Percentiles rank a stretch among this genome's conserved stretches.
Evolutionary conservation across 2,113 vertebrate genomes (phyloP).

Genomic region (cat (Felis catus)): DNA sequence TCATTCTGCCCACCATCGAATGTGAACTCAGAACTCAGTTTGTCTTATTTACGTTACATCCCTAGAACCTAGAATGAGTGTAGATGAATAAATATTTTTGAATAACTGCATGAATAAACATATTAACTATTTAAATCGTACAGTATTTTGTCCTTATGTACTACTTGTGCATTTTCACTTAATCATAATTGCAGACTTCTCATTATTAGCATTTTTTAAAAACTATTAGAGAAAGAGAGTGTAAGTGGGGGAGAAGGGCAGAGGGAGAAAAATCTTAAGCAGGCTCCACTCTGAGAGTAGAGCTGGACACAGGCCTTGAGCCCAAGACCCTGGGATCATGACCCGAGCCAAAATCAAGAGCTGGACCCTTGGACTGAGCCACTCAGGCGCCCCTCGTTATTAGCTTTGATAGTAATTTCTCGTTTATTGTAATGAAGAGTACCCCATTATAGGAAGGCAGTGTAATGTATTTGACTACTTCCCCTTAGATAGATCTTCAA

Average conservation of each 20-base stretch:
- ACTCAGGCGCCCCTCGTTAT: neutral
- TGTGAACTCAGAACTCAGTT: neutral
- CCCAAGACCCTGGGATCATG: too few relatives aligned
- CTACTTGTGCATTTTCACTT: neutral
- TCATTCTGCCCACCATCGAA: neutral
- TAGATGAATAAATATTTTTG: neutral
- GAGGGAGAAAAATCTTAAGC: too few relatives aligned
- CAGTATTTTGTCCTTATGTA: neutral
- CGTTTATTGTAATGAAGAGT: neutral
- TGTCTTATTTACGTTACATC: neutral
- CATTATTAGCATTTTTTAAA: neutral
- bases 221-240: too few relatives aligned
- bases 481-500: neutral
- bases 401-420: neutral
- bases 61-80: neutral
- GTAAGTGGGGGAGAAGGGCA: too few relatives aligned
- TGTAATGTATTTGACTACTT: neutral
- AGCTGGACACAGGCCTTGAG: too few relatives aligned
- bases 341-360: too few relatives aligned
- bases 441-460: neutral
- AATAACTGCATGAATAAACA: neutral
- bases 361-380: too few relatives aligned
- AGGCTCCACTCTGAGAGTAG: too few relatives aligned
- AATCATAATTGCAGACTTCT: neutral
- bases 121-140: neutral